Evolutionary conservation across 2,113 vertebrate genomes (phyloP), one percentile per base, ranked within the genome.

Genomic region (Talpa occidentalis): DNA sequence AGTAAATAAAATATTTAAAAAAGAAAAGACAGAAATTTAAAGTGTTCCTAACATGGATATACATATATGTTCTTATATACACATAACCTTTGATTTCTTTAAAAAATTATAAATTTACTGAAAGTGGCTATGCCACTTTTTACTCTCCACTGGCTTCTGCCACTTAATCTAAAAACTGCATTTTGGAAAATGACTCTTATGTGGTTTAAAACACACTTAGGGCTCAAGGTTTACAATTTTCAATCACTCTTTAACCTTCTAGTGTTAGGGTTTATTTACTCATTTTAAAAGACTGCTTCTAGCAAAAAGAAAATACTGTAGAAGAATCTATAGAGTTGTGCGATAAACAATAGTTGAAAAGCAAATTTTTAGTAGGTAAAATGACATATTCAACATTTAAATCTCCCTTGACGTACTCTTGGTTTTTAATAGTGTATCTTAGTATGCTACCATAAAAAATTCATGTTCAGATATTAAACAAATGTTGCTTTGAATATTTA

Each of bases 351-450:
- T 30, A 66, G 11, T 76, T 85, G 79, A 79, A 94, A 94, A 70
- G 37, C 5, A 91, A 59, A 85, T 44, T 52, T 90, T 92, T 49
- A 77, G 44, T 40, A 85, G 28, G 32, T 72, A 40, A 40, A 40
- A 10, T 87, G 37, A 69, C 91, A 44, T 91, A 86, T 72, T 85
- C 19, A 76, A 87, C 30, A 76, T 87, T 59, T 88, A 87, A 87
- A 73, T 90, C 12, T 90, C 32, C 16, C 24, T 42, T 70, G 74
- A 49, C 52, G 6, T 87, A 26, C 3, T 86, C 42, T 66, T 49
- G 49, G 17, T 35, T 90, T 84, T 96, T 80, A 86, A 69, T 47
- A 91, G 69, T 74, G 21, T 17, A 16, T 74, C 64, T 62, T 72
- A 28, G 17, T 35, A 47, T 82, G 56, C 83, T 85, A 6, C 8